Evolutionary conservation across 1,140 invertebrate genomes (phyloP).

Genomic region (Tribolium madens): DNA sequence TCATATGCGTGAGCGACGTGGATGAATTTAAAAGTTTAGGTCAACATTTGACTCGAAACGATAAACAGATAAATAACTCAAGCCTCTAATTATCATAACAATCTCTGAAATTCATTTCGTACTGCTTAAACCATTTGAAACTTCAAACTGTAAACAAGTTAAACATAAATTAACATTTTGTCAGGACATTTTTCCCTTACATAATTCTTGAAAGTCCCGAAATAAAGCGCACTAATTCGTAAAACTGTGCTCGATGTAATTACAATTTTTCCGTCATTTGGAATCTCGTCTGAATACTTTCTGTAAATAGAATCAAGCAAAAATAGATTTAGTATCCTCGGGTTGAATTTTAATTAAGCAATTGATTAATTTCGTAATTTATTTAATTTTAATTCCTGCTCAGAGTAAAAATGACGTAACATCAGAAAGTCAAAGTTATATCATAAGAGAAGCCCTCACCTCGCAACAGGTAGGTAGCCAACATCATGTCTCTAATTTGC

Average conservation of each 20-base stretch:
- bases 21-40: constrained; percentile 17
- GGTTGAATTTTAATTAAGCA: neutral
- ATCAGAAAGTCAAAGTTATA: neutral
- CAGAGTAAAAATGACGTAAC: neutral
- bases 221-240: neutral
- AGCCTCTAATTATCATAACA: constrained; percentile 32
- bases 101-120: constrained; percentile 24
- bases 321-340: neutral
- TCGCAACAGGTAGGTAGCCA: constrained; percentile 70
- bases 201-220: neutral
- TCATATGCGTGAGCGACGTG: neutral
- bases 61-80: constrained; percentile 37
- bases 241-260: too few relatives aligned
- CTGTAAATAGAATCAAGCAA: neutral
- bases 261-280: neutral
- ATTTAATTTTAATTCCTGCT: neutral
- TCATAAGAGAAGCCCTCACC: constrained; percentile 63
- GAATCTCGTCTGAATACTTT: neutral
- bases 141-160: constrained; percentile 16
- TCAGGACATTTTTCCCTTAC: constrained; percentile 8
- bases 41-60: constrained; percentile 12
- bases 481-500: constrained; percentile 70
- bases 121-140: neutral
- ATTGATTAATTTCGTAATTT: neutral
- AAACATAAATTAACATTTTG: constrained; percentile 25